Evolutionary conservation across 2,797 vertebrate species (phyloP).

Genomic region (Erpetoichthys calabaricus): DNA sequence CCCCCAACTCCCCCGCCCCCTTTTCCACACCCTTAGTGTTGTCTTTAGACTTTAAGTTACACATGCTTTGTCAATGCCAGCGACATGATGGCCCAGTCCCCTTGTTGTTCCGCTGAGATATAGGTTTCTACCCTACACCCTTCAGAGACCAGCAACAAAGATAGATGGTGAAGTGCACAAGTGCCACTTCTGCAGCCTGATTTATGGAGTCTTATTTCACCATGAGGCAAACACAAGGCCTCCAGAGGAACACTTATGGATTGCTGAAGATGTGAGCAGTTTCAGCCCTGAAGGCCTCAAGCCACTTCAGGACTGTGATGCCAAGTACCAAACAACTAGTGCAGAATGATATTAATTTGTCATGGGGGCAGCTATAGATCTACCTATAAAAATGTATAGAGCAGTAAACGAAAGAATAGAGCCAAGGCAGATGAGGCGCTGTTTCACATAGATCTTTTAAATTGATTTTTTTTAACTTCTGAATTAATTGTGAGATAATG

Average conservation of each 20-base stretch:
- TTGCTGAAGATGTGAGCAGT: constrained; percentile 52
- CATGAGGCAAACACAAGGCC: constrained; percentile 47
- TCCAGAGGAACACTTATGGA: constrained; percentile 57
- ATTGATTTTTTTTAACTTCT: too few species aligned
- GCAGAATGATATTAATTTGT: constrained; percentile 72
- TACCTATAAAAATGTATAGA: constrained; percentile 37
- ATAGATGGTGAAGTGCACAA: constrained; percentile 48
- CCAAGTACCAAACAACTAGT: constrained; percentile 65
- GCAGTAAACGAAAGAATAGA: constrained; percentile 26
- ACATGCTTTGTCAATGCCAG: constrained; percentile 45
- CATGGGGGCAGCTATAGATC: constrained; percentile 61
- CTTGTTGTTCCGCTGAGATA: constrained; percentile 25
- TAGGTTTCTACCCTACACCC: constrained; percentile 28
- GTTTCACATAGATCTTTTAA: constrained; percentile 23
- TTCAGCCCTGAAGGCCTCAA: constrained; percentile 57
- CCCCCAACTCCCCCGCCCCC: constrained; percentile 15
- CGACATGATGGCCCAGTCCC: constrained; percentile 36
- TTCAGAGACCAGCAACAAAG: constrained; percentile 36
- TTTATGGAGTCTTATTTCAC: constrained; percentile 75
- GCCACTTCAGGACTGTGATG: constrained; percentile 57
- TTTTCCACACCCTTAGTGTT: constrained; percentile 33
- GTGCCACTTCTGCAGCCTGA: constrained; percentile 66
- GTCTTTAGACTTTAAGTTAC: constrained; percentile 53
- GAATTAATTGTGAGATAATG: too few species aligned
- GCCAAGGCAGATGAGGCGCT: too few species aligned